Evolutionary conservation across 2,797 vertebrate species (phyloP).

Genomic region (Cryptoblepharus egeriae): DNA sequence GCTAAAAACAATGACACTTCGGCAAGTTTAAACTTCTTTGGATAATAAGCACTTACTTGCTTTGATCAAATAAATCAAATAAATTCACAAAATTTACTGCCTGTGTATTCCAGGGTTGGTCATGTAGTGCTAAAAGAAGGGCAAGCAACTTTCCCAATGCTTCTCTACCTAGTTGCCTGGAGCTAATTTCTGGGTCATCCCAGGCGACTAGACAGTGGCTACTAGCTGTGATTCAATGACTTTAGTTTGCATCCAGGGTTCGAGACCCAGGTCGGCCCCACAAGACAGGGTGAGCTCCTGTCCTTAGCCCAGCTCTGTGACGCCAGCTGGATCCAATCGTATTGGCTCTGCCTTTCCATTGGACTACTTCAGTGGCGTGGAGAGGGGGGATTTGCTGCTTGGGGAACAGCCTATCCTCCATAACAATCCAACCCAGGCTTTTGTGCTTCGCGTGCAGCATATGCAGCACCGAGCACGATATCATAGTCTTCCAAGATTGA

Average conservation of each 20-base stretch:
- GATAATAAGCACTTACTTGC: background rate
- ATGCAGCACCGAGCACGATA: too few relatives aligned
- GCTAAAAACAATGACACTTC: background rate
- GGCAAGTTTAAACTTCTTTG: background rate
- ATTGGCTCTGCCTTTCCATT: too few relatives aligned
- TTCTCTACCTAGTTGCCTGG: background rate
- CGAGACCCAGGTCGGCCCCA: too few relatives aligned
- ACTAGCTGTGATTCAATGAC: background rate
- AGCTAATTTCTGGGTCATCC: background rate
- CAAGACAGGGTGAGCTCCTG: too few relatives aligned
- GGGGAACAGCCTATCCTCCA: too few relatives aligned
- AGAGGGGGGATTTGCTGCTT: too few relatives aligned
- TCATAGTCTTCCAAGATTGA: too few relatives aligned
- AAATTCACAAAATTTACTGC: background rate
- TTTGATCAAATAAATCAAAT: background rate
- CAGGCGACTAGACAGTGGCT: background rate
- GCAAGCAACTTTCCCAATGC: background rate
- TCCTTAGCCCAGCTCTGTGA: too few relatives aligned
- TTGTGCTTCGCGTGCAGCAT: too few relatives aligned
- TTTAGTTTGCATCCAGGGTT: background rate
- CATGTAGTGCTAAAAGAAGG: background rate
- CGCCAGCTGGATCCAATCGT: too few relatives aligned
- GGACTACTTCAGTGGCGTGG: too few relatives aligned
- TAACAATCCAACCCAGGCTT: too few relatives aligned
- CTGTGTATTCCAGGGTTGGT: background rate